Conservation (phyloP, 2,113 vertebrate genomes). For the Mellivora capensis region DNA sequence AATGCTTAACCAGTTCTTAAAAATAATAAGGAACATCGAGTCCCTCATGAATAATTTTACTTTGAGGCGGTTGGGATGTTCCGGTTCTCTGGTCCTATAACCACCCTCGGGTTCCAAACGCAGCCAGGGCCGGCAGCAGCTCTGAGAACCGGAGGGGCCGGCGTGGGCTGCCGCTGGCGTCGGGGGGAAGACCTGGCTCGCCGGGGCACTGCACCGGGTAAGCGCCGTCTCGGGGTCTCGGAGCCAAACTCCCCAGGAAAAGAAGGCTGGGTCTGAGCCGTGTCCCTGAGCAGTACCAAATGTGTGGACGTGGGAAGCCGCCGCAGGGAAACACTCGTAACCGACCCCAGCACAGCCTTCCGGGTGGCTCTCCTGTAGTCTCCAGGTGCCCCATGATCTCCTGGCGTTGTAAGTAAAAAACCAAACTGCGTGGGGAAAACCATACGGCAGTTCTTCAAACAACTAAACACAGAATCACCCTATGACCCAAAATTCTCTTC, state of each 20-base stretch:
- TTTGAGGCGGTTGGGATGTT: background rate
- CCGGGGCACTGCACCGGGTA: background rate
- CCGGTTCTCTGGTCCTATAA: background rate
- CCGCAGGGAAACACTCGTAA: background rate
- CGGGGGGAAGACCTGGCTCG: background rate
- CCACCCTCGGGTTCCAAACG: background rate
- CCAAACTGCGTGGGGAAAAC: too few relatives aligned
- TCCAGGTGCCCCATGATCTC: accelerated
- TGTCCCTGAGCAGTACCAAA: background rate
- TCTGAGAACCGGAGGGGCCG: background rate
- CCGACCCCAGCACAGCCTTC: background rate
- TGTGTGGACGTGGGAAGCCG: background rate
- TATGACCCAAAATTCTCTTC: background rate
- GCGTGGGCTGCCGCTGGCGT: background rate
- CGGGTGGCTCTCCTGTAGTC: background rate
- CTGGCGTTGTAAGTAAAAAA: too few relatives aligned
- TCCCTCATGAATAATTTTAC: background rate
- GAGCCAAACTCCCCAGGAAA: background rate
- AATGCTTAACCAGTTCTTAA: background rate
- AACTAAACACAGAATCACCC: background rate
- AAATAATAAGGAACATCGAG: background rate
- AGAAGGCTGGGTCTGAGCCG: background rate
- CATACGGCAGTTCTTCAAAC: background rate
- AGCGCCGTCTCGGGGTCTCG: background rate
- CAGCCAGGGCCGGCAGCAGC: background rate